A percentile compares a stretch with the other conserved stretches of the same genome.
Conservation (phyloP, 2,888 invertebrate species). For the Ischnus inquisitorius region DNA sequence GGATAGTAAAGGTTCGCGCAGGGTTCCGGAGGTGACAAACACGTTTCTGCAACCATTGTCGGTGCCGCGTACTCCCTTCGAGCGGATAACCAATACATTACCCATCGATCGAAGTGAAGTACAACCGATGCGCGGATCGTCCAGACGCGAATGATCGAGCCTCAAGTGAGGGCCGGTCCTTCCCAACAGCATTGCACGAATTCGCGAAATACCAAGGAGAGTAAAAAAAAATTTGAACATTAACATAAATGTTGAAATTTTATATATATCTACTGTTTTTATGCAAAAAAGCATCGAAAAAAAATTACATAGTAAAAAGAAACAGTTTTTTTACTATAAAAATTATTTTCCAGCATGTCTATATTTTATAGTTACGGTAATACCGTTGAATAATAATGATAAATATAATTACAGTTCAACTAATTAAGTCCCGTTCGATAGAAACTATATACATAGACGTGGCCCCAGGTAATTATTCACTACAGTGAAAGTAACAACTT, state of each 20-base stretch:
- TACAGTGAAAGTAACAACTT: no score
- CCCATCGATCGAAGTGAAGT: constrained; percentile 79
- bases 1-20: constrained; percentile 2
- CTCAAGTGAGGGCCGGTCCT: background rate
- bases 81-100: constrained; percentile 74
- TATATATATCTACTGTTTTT: no score
- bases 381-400: no score
- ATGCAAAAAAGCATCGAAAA: background rate
- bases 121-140: background rate
- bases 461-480: no score
- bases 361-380: background rate
- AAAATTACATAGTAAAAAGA: background rate
- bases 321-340: no score
- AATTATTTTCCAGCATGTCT: no score
- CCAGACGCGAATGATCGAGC: background rate
- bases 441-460: no score
- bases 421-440: no score
- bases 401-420: no score
- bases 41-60: background rate
- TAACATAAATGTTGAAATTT: no score
- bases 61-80: constrained; percentile 3
- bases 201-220: no score
- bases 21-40: background rate
- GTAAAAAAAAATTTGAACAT: no score
- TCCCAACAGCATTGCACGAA: background rate